Evolutionary conservation across 2,888 invertebrate species (phyloP), one percentile per base, ranked within the genome.

Genomic region (Luffia ferchaultella): DNA sequence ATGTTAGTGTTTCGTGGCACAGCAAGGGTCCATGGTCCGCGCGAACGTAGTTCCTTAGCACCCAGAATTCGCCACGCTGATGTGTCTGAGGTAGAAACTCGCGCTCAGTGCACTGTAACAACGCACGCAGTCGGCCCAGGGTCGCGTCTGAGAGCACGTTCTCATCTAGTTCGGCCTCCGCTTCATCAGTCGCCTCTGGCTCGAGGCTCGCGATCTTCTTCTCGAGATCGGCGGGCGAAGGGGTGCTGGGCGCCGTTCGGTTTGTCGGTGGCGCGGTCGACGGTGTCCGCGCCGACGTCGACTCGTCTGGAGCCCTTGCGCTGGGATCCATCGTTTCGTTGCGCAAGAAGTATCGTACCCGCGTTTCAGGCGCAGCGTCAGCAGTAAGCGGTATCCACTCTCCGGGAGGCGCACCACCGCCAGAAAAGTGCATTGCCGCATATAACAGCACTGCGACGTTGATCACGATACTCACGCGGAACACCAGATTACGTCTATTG

Each of bases 1-100:
- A 95, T 1, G 96, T 96, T 57, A 96, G 88, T 58, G 90, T 90
- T 74, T 95, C 93, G 75, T 93, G 91, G 75, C 95, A 95, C 65
- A 83, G 85, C 48, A 91, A 70, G 44, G 79, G 71, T 16, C 88
- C 88, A 62, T 89, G 89, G 53, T 89, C 89, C 52, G 93, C 92
- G 42, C 88, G 87, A 57, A 95, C 88, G 68, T 92, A 95, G 79
- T 96, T 95, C 76, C 93, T 92, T 54, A 96, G 82, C 60, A 95
- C 94, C 95, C 95, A 95, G 71, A 91, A 95, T 63, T 92, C 91
- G 17, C 93, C 93, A 1, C 92, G 88, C 64, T 93, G 93, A 50
- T 88, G 76, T 44, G 88, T 89, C 60, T 87, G 82, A 9, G 88
- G 84, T 51, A 76, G 68, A 59, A 84, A 86, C 30, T 86, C 85